Evolutionary conservation across 2,888 invertebrate species (phyloP).

Genomic region (Diploptera punctata): DNA sequence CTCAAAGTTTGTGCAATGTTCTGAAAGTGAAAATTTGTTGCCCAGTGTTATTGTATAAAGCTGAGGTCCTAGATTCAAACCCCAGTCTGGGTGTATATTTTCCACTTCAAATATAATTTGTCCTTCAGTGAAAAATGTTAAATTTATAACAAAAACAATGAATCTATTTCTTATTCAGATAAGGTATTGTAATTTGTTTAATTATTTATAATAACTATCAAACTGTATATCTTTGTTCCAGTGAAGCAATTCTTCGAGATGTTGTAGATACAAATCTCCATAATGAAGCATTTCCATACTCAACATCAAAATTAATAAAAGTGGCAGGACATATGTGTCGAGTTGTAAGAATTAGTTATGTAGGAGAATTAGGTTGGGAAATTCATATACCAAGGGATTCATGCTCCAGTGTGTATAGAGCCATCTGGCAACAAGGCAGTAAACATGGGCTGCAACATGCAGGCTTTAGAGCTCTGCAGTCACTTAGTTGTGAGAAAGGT

Average conservation of each 20-base stretch:
- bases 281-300: conserved; percentile 67
- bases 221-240: conserved; percentile 51
- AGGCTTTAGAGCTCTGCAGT: conserved; percentile 85
- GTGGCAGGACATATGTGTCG: conserved; percentile 57
- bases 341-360: conserved; percentile 81
- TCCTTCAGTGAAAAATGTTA: too few species aligned
- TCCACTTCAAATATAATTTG: too few species aligned
- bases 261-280: conserved; percentile 65
- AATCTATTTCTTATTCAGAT: too few species aligned
- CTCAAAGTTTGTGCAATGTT: too few species aligned
- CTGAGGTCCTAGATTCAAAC: too few species aligned
- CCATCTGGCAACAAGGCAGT: conserved; percentile 65
- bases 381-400: conserved; percentile 79
- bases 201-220: too few species aligned
- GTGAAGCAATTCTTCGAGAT: conserved; percentile 67
- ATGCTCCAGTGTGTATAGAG: conserved; percentile 68
- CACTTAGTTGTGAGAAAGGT: conserved; percentile 91
- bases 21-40: too few species aligned
- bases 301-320: conserved; percentile 65
- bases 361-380: conserved; percentile 91
- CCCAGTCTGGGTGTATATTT: too few species aligned
- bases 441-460: conserved; percentile 72
- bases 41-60: too few species aligned
- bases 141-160: too few species aligned
- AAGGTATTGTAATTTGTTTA: too few species aligned